Base-by-base conservation (phyloP, 2,113 vertebrate genomes). In the Globicephala melas region DNA sequence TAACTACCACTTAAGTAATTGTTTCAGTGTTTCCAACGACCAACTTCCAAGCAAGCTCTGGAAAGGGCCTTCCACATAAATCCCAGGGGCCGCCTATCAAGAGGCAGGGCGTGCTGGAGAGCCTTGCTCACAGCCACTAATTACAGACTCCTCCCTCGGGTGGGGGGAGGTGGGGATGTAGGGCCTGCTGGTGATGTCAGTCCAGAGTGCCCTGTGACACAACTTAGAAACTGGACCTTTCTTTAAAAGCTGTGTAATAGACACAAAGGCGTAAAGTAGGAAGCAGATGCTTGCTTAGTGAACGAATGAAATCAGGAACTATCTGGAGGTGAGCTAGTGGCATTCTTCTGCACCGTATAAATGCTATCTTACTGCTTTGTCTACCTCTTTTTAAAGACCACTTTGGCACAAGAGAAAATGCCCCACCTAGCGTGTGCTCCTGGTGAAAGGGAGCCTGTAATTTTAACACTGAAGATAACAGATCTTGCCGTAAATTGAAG, bases 1-100 rank as follows among this genome's bases (percentile, higher is more conserved):
- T 82, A 36, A 79, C 26, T 94, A 12, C 73, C 76, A 14, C 21
- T 70, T 84, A 63, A 85, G 71, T 58, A 4, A 95, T 92, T 71
- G 4, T 91, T 94, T 76, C 85, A 88, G 62, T 31, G 23, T 88
- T 95, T 95, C 28, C 44, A 50, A 85, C 53, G 96, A 44, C n/a
- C 47, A 67, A 33, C 47, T 94, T 89, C 20, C 67, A 93, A 50
- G 38, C 33, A 73, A 28, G 25, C 85, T 93, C 28, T 80, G 55
- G 60, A 95, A 93, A 74, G 4, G 12, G 8, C 58, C 36, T 82
- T 95, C 80, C 94, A 82, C 60, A 50, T 73, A 93, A 67, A 81
- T 71, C 62, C 31, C 21, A 10, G 5, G 38, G 86, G 33, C 25
- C 92, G 21, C 76, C 44, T 68, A 26, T 62, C 65, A 21, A 55